Percentiles rank a stretch among this genome's conserved stretches.
Conservation (phyloP, 1,140 invertebrate genomes). For the Vollenhovia emeryi region DNA sequence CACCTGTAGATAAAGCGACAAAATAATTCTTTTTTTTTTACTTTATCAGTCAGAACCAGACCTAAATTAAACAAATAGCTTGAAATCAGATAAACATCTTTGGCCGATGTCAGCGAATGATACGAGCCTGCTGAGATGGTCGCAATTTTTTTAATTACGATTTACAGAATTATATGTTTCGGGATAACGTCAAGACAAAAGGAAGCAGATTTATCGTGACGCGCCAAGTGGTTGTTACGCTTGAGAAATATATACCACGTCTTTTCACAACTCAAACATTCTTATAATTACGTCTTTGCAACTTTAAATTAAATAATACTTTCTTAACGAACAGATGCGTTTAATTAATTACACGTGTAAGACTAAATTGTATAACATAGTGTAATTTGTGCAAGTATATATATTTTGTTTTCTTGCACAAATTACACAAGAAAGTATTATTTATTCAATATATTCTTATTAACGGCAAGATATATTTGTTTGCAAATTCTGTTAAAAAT, state of each 20-base stretch:
- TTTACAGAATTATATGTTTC: neutral
- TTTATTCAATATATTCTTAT: no score
- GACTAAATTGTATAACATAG: neutral
- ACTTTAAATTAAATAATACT: neutral
- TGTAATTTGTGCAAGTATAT: neutral
- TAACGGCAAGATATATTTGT: no score
- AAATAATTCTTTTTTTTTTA: neutral
- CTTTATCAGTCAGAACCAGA: neutral
- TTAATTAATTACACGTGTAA: neutral
- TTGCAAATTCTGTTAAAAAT: no score
- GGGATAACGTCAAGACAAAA: neutral
- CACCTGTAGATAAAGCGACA: neutral
- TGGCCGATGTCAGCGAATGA: neutral
- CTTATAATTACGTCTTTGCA: neutral
- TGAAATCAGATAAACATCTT: neutral
- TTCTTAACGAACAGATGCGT: neutral
- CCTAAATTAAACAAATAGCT: neutral
- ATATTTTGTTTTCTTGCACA: neutral
- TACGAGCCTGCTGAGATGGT: neutral
- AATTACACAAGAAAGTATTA: no score
- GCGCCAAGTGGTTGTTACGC: no score
- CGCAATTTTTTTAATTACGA: neutral
- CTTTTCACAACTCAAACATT: neutral
- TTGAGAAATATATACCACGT: neutral
- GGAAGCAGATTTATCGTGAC: neutral